Conservation (phyloP, 2,888 invertebrate species). For the Cynaeus angustus region DNA sequence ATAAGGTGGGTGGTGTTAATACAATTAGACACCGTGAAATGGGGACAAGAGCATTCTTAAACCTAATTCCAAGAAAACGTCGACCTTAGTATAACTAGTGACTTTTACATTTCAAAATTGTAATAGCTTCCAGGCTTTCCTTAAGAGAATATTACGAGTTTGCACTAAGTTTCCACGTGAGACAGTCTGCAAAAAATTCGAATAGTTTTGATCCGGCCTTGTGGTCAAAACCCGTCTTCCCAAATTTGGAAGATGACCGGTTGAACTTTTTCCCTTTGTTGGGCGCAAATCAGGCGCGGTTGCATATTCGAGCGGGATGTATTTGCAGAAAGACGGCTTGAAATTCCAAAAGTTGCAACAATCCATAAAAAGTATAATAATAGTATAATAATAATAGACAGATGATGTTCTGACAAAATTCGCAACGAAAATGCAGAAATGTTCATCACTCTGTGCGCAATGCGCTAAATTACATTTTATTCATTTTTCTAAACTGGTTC, state of each 20-base stretch:
- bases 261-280: constrained; percentile 36
- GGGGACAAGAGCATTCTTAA: background rate
- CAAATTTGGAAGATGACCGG: constrained; percentile 40
- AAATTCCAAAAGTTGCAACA: too few species aligned
- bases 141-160: background rate
- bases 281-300: background rate
- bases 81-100: background rate
- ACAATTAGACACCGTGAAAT: constrained; percentile 12
- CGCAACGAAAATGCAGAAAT: too few species aligned
- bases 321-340: too few species aligned
- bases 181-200: constrained; percentile 39
- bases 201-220: constrained; percentile 27
- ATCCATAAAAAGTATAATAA: too few species aligned
- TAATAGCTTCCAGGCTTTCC: constrained; percentile 12
- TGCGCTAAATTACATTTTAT: too few species aligned
- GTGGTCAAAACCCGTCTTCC: constrained; percentile 35
- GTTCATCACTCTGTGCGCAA: too few species aligned
- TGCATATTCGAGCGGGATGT: too few species aligned
- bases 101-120: constrained; percentile 3
- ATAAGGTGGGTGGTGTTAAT: constrained; percentile 23
- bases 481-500: too few species aligned
- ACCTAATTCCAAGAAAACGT: constrained; percentile 1
- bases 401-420: too few species aligned
- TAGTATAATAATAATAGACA: too few species aligned
- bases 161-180: constrained; percentile 14